Conservation (phyloP, 2,888 invertebrate genomes). For the Rhingia campestris region DNA sequence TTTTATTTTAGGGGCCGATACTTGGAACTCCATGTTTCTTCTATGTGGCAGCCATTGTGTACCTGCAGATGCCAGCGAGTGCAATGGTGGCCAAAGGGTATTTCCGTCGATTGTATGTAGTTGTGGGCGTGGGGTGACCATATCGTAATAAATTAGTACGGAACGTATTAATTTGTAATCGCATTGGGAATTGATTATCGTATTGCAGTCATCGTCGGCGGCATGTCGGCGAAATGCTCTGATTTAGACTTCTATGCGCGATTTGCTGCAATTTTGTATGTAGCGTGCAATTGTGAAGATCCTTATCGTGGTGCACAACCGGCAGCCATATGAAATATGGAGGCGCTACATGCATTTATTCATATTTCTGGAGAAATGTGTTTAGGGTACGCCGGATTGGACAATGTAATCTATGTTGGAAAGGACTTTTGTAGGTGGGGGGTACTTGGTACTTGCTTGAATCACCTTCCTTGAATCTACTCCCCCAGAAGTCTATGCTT, state of each 20-base stretch:
- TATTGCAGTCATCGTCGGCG: constrained; percentile 11
- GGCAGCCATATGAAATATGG: constrained; percentile 8
- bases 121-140: constrained; percentile 52
- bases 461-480: no score
- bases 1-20: constrained; percentile 41
- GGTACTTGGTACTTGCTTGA: background rate
- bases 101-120: constrained; percentile 37
- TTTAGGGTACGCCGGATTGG: background rate
- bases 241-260: constrained; percentile 1
- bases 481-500: no score
- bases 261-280: constrained; percentile 7
- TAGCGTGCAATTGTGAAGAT: constrained; percentile 23
- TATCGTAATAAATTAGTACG: constrained; percentile 46
- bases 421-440: no score
- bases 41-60: constrained; percentile 39
- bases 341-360: background rate
- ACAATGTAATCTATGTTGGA: background rate
- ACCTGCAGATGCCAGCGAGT: background rate
- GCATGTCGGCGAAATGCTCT: constrained; percentile 19
- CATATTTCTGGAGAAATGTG: background rate
- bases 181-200: constrained; percentile 36
- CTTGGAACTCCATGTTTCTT: constrained; percentile 26
- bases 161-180: constrained; percentile 58
- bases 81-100: constrained; percentile 40
- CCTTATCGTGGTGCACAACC: constrained; percentile 7